phyloP scores from a whole-genome alignment of 2,888 invertebrate species.

The Campoplex capitator region DNA sequence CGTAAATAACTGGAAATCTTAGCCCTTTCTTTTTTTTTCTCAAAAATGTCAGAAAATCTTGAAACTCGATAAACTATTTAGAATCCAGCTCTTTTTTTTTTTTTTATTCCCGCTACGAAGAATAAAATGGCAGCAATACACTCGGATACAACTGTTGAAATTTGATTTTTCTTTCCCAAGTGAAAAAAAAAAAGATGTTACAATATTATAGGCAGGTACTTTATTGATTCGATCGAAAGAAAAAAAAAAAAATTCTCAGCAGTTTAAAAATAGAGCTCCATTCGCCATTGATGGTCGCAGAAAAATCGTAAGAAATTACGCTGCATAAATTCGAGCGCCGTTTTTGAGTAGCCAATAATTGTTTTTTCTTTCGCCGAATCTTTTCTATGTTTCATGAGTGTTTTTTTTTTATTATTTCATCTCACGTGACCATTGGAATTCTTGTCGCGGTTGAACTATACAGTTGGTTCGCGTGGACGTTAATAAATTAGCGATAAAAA shows the following conservation, averaged over 20 bases:
- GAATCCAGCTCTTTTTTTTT: background rate
- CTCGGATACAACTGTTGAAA: constrained; percentile 43
- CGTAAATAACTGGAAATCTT: constrained; percentile 3
- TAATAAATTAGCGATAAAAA: constrained; percentile 33
- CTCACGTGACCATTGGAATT: background rate
- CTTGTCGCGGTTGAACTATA: constrained; percentile 24
- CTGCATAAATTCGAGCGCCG: background rate
- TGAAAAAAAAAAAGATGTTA: constrained; percentile 61
- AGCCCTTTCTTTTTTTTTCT: background rate
- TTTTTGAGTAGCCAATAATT: background rate
- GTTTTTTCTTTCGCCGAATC: background rate
- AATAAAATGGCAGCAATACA: constrained; percentile 41
- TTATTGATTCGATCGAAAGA: constrained; percentile 23
- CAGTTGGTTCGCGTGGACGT: constrained; percentile 26
- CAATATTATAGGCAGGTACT: constrained; percentile 61
- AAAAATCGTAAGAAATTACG: no score
- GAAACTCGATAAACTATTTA: constrained; percentile 16
- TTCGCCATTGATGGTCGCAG: background rate
- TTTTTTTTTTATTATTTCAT: background rate
- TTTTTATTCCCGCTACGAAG: constrained; percentile 12
- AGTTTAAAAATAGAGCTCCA: background rate
- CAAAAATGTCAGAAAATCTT: constrained; percentile 20
- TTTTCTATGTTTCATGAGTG: constrained; percentile 59
- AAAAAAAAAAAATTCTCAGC: constrained; percentile 9
- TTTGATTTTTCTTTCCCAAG: constrained; percentile 35